phyloP scores from a whole-genome alignment of 2,797 vertebrate species.

The Benthosema pterotum region DNA sequence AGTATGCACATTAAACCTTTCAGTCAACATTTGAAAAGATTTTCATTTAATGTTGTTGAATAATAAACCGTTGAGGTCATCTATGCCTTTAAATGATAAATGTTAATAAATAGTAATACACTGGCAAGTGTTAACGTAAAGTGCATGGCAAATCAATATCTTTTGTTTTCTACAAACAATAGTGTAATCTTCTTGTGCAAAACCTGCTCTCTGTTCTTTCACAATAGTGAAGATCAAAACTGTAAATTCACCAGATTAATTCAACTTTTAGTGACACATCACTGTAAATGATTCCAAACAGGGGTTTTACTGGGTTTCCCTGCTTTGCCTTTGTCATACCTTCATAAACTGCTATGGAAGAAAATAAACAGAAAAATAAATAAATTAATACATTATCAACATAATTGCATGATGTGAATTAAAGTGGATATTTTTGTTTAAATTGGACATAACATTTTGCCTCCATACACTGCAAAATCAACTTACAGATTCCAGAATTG shows the following conservation, averaged over 20 bases:
- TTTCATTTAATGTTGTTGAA: slow-evolving; percentile 14
- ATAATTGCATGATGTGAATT: slow-evolving; percentile 15
- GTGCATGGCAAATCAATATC: slow-evolving; percentile 62
- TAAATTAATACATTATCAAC: slow-evolving; percentile 30
- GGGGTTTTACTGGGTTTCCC: neutral
- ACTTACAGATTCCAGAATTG: no score
- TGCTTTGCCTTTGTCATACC: slow-evolving; percentile 37
- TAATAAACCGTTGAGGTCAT: slow-evolving; percentile 27
- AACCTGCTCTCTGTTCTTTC: slow-evolving; percentile 29
- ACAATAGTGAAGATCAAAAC: slow-evolving; percentile 31
- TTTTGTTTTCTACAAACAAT: slow-evolving; percentile 48
- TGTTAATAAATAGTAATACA: slow-evolving; percentile 51
- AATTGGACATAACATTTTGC: slow-evolving; percentile 17
- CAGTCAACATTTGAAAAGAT: slow-evolving; percentile 9
- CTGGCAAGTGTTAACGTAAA: slow-evolving; percentile 57
- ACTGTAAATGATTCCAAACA: no score
- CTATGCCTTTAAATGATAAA: slow-evolving; percentile 38
- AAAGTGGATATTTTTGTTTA: slow-evolving; percentile 1
- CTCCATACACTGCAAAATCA: slow-evolving; percentile 18
- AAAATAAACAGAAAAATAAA: slow-evolving; percentile 33
- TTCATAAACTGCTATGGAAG: slow-evolving; percentile 26
- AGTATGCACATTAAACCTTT: slow-evolving; percentile 1
- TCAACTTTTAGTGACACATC: no score
- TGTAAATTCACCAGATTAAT: neutral
- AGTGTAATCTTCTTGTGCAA: slow-evolving; percentile 57